Evolutionary conservation across 2,888 invertebrate species (phyloP), one percentile per base, ranked within the genome.

Genomic region (Caenorhabditis wallacei): DNA sequence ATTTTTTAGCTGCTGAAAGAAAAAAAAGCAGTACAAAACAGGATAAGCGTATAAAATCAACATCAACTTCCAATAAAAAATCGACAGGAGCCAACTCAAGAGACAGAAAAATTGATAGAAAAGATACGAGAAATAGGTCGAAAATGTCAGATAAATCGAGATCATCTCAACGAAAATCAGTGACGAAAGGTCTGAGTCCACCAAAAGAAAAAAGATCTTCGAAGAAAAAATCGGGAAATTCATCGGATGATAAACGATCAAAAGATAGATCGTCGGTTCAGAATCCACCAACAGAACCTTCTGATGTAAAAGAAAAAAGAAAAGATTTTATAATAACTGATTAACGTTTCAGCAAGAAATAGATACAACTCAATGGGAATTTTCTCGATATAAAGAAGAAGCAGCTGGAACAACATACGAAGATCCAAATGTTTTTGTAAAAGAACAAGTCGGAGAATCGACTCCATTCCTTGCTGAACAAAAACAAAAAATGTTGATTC

Each of bases 351-450:
- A 76, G 71, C 68, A 54, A 1, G 71, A 22, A 16, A 78, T 78
- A 26, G 85, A 85, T 71, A 10, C 26, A 35, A 85, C 85, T 1
- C 85, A 85, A 68, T 85, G 85, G 85, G 85, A 85, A 46, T 61
- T 56, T 26, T 56, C 85, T 13, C 64, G 68, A 20, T 85, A 56
- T 48, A 79, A 79, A 54, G 80, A 74, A 37, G 79, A 85, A 26
- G 63, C 70, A 0, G 64, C 13, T 22, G 74, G 70, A 1, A 35
- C n/a, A 13, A 66, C 68, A 4, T 51, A 35, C 1, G 66, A 66
- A 7, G 74, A 80, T 63, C 78, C 75, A 18, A 59, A 70, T 59
- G 20, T n/a, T 11, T 37, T 40, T 37, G 59, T 72, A 35, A 26
- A n/a, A n/a, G 68, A 80, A 16, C 54, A 68, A 48, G 56, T 59